These are phyloP conservation scores for Acanthopleura granulata DNA, from an alignment of 2,888 invertebrate genomes.

Conservation along the genomic window DNA sequence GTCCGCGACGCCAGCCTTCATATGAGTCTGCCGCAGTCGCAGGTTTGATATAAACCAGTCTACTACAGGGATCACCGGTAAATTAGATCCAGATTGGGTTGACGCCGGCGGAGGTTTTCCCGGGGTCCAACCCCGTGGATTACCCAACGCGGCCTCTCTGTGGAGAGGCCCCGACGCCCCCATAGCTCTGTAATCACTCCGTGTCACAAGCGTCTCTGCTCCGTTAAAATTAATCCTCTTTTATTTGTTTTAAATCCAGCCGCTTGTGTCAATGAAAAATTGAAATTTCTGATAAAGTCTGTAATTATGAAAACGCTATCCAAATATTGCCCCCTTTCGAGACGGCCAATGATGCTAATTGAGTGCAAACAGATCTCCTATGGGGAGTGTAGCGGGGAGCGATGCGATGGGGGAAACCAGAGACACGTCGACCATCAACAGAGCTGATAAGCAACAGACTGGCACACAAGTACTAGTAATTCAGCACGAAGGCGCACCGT, in stretches of 20 bases:
- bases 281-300: constrained; percentile 6
- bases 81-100: constrained; percentile 14
- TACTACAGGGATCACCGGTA: background rate
- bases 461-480: no score
- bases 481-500: no score
- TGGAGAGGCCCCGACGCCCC: background rate
- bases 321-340: constrained; percentile 6
- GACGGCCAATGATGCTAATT: constrained; percentile 10
- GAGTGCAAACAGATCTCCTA: constrained; percentile 5
- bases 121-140: background rate
- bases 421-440: no score
- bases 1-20: background rate
- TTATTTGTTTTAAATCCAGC: background rate
- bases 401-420: no score
- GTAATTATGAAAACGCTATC: constrained; percentile 4
- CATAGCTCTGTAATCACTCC: background rate
- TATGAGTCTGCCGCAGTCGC: background rate
- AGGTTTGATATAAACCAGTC: constrained; percentile 16
- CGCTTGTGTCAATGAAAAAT: constrained; percentile 12
- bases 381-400: background rate
- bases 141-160: background rate
- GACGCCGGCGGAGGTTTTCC: background rate
- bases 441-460: no score
- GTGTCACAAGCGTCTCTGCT: background rate
- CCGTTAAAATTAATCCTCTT: background rate